Evolutionary conservation across 2,113 vertebrate genomes (phyloP), one percentile per base, ranked within the genome.

Genomic region (Candoia aspera): DNA sequence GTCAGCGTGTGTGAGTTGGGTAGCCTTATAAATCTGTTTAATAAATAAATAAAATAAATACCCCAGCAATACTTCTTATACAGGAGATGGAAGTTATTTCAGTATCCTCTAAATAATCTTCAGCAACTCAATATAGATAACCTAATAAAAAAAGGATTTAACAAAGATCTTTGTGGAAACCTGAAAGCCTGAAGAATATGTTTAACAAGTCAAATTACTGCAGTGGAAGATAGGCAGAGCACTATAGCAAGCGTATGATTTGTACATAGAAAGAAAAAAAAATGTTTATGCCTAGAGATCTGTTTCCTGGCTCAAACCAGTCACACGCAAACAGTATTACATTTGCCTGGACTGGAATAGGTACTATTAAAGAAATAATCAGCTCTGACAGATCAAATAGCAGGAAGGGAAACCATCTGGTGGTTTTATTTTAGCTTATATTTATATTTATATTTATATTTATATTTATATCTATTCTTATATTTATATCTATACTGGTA

Each of bases 91-190:
- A 89, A 62, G 37, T 17, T 79, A 37, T 83, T 46, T 29, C 11
- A 58, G 33, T 57, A 37, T 24, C 53, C 53, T 42, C 73, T 26
- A 58, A 88, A 87, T 87, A 87, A 19, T 6, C 26, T 42, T 33
- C 49, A 11, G 49, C 23, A 62, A 62, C 24, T 60, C 73, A 89
- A 73, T 89, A 73, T 89, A 88, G 29, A 64, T 73, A 33, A 55
- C 17, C 62, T 33, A 68, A 73, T 89, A 89, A 89, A 89, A 73
- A 54, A 24, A 19, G 58, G 49, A 89, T 89, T 89, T 89, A 68
- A 89, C 60, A 68, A 11, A 24, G 1, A 55, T 79, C 19, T 21
- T 90, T 53, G 53, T 55, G 23, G 42, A 3, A 90, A 57, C 29
- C 49, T 12, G 29, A 90, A 42, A 55, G 19, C 88, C n/a, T 24